Percentiles rank a stretch among this genome's conserved stretches.
These are phyloP conservation scores for Podarcis muralis DNA, from an alignment of 2,113 vertebrate genomes.

Conservation along the genomic window DNA sequence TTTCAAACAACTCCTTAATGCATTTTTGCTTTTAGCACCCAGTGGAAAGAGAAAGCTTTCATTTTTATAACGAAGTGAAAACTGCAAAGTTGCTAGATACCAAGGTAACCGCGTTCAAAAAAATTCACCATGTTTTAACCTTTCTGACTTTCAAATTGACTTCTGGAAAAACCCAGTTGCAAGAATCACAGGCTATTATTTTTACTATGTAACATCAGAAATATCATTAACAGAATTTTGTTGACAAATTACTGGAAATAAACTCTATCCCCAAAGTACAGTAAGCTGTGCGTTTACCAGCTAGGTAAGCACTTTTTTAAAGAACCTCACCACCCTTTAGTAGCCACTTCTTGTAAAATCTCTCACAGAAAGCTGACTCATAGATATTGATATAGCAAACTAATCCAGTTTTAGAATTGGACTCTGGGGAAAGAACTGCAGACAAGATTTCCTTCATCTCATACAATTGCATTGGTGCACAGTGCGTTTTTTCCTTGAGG, in stretches of 20 bases:
- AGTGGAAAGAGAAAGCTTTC: background rate
- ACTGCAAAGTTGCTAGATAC: background rate
- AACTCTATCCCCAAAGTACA: background rate
- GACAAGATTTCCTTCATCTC: no score
- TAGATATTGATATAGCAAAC: background rate
- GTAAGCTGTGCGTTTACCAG: background rate
- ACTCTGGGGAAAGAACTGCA: background rate
- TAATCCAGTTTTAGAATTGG: background rate
- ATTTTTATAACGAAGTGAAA: background rate
- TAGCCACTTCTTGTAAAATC: background rate
- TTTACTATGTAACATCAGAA: background rate
- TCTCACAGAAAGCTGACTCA: background rate
- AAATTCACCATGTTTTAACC: background rate
- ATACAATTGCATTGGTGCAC: no score
- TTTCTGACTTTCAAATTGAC: background rate
- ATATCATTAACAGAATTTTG: background rate
- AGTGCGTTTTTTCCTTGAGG: background rate
- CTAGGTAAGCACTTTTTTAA: background rate
- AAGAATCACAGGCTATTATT: background rate
- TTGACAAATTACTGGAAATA: background rate
- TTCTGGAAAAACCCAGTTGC: background rate
- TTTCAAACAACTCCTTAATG: background rate
- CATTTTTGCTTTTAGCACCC: constrained; percentile 9
- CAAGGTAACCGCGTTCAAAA: background rate
- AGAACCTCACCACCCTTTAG: background rate